phyloP scores from a whole-genome alignment of 1,140 invertebrate genomes.

The Galleria mellonella region DNA sequence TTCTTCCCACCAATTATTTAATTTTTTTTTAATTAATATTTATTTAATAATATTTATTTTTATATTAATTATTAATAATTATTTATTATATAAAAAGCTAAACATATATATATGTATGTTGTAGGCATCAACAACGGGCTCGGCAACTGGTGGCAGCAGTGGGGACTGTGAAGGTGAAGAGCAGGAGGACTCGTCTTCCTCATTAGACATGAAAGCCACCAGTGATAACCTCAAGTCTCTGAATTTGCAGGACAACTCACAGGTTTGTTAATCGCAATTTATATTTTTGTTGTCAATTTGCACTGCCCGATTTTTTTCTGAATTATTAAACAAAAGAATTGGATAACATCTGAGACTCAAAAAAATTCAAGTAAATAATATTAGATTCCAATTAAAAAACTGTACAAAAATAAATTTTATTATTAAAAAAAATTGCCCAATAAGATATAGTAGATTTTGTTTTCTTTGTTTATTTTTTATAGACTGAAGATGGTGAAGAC shows the following conservation, averaged over 20 bases:
- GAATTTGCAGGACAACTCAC: slow-evolving; percentile 19
- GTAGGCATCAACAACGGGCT: slow-evolving; percentile 23
- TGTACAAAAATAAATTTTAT: too few relatives aligned
- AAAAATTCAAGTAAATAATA: not conserved
- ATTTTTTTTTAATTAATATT: too few relatives aligned
- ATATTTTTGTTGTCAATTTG: not conserved
- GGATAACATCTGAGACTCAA: not conserved
- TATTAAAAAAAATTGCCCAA: too few relatives aligned
- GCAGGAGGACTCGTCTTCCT: slow-evolving; percentile 55
- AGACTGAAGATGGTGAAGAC: slow-evolving; percentile 39
- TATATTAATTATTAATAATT: too few relatives aligned
- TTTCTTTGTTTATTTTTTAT: slow-evolving; percentile 4
- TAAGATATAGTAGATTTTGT: too few relatives aligned
- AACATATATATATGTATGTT: too few relatives aligned
- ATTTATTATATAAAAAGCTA: too few relatives aligned
- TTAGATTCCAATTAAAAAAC: not conserved
- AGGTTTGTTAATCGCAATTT: not conserved
- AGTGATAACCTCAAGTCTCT: slow-evolving; percentile 22
- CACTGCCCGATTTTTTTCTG: not conserved
- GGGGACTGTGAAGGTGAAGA: slow-evolving; percentile 55
- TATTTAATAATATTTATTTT: too few relatives aligned
- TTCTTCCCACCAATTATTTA: too few relatives aligned
- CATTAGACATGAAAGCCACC: slow-evolving; percentile 18
- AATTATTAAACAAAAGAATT: not conserved
- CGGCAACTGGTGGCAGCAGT: slow-evolving; percentile 20